These are phyloP conservation scores for Stichodactyla mertensii DNA, from an alignment of 64 coral and sea anemone species.

Conservation along the genomic window DNA sequence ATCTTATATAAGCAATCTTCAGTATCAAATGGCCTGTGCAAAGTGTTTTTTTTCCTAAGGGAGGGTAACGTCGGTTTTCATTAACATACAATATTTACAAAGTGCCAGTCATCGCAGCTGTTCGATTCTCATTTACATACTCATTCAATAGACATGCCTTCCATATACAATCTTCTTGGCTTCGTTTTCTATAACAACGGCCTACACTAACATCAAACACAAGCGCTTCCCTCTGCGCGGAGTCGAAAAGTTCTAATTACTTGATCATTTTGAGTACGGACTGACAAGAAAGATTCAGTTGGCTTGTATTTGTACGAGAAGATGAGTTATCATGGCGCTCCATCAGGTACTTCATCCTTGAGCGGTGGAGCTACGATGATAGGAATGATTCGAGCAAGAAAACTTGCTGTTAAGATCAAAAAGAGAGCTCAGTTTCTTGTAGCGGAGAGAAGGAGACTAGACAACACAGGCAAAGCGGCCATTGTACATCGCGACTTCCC, in stretches of 20 bases:
- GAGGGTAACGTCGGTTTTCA: background rate
- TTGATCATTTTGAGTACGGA: background rate
- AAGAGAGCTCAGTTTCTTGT: constrained; percentile 93
- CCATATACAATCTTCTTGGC: background rate
- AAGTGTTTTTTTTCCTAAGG: background rate
- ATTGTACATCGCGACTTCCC: constrained; percentile 86
- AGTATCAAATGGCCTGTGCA: no score
- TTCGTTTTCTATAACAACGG: constrained; percentile 18
- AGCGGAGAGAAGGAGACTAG: constrained; percentile 50
- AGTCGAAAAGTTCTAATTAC: background rate
- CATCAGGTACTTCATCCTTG: constrained; percentile 56
- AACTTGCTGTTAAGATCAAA: constrained; percentile 88
- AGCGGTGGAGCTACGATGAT: constrained; percentile 69
- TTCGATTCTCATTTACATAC: background rate
- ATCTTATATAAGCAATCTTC: no score
- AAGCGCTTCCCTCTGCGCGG: background rate
- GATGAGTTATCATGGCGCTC: constrained; percentile 3
- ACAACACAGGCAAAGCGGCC: constrained; percentile 69
- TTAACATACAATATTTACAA: background rate
- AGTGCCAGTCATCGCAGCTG: background rate
- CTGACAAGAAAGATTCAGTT: background rate
- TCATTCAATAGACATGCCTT: background rate
- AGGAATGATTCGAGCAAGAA: constrained; percentile 93
- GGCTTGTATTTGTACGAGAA: background rate
- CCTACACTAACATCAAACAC: background rate